Evolutionary conservation across 1,140 invertebrate species (phyloP).

Genomic region (Lepidurus couesii): DNA sequence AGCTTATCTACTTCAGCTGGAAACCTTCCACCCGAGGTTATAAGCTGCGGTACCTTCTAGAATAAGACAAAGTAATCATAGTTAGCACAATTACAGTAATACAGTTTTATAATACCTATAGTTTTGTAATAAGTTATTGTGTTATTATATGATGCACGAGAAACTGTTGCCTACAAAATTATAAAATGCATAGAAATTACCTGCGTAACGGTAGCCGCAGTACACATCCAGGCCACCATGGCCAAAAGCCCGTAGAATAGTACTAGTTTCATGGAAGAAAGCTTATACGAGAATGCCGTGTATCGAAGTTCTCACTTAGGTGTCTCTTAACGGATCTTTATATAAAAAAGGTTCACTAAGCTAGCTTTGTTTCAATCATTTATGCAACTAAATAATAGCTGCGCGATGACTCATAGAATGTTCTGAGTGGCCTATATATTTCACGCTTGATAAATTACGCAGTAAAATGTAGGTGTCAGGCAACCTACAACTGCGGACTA

Average conservation of each 20-base stretch:
- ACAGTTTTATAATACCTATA: too few relatives aligned
- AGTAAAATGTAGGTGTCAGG: background rate
- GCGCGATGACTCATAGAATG: background rate
- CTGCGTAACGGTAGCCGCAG: background rate
- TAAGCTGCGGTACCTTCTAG: background rate
- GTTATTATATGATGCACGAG: too few relatives aligned
- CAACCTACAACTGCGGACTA: too few relatives aligned
- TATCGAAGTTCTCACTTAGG: background rate
- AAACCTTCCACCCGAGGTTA: background rate
- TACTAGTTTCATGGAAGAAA: background rate
- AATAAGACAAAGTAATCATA: background rate
- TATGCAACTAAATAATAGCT: background rate
- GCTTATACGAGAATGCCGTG: background rate
- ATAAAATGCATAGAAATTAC: background rate
- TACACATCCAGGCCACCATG: background rate
- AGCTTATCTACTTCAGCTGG: background rate
- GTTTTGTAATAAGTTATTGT: too few relatives aligned
- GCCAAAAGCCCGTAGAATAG: background rate
- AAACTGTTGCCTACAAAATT: too few relatives aligned
- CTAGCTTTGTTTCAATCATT: background rate
- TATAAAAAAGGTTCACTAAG: constrained; percentile 5
- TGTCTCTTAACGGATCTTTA: background rate
- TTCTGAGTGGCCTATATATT: background rate
- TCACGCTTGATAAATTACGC: background rate
- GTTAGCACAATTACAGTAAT: too few relatives aligned